These are phyloP conservation scores for Lanius collurio DNA, from an alignment of 2,113 vertebrate genomes.

Conservation along the genomic window DNA sequence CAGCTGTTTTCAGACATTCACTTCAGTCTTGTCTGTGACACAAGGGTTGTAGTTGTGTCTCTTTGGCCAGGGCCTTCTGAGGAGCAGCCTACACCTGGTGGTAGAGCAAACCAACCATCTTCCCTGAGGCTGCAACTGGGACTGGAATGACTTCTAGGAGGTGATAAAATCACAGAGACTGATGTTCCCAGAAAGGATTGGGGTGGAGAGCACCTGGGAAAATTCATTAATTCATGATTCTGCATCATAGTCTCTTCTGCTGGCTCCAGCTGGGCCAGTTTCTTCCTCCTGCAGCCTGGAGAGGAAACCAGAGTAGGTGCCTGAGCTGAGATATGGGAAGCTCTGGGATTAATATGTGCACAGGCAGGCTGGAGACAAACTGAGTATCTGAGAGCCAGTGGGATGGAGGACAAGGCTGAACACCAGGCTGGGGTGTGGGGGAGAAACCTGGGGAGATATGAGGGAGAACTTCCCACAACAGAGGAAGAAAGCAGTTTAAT, in stretches of 20 bases:
- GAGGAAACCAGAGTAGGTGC: neutral
- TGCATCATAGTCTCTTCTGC: rapidly evolving
- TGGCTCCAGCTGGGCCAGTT: neutral
- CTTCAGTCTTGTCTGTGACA: neutral
- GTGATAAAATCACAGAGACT: neutral
- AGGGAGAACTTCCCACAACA: neutral
- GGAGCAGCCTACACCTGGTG: neutral
- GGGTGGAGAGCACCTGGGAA: neutral
- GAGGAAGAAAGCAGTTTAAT: neutral
- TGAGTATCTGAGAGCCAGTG: neutral
- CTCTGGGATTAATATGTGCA: neutral
- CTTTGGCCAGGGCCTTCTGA: neutral
- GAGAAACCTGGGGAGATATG: neutral
- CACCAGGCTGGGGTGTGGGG: neutral
- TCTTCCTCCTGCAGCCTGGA: neutral
- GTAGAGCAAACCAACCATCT: neutral
- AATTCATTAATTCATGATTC: neutral
- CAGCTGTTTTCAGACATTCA: neutral
- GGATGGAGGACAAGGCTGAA: neutral
- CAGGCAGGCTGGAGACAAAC: neutral
- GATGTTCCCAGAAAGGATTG: neutral
- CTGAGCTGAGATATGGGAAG: neutral
- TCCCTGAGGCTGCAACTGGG: neutral
- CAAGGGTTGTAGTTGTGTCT: neutral
- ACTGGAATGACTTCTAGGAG: neutral